A percentile compares a stretch with the other conserved stretches of the same genome.
Evolutionary conservation across 2,888 invertebrate species (phyloP).

Genomic region (Mythimna ferrago): DNA sequence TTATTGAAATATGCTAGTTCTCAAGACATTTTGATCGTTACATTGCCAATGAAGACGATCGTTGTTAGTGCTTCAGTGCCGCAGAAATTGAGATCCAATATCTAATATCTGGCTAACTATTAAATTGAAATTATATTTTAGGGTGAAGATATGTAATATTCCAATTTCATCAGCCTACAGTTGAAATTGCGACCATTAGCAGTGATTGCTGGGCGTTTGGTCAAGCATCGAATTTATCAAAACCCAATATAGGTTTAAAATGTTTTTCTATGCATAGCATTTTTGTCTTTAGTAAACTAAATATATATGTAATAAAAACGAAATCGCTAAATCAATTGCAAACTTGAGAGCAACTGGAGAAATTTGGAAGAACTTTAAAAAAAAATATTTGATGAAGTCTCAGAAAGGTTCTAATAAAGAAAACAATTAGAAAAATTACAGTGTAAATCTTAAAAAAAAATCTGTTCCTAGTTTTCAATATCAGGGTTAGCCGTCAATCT

Average conservation of each 20-base stretch:
- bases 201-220: background rate
- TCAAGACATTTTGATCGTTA: slow-evolving; percentile 9
- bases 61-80: background rate
- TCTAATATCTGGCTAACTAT: background rate
- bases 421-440: too few species aligned
- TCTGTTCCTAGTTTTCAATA: too few species aligned
- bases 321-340: too few species aligned
- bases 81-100: background rate
- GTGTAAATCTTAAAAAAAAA: too few species aligned
- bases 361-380: too few species aligned
- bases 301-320: too few species aligned
- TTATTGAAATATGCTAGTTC: slow-evolving; percentile 25
- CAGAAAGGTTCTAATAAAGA: too few species aligned
- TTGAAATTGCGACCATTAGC: background rate
- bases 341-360: too few species aligned
- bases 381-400: too few species aligned
- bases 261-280: too few species aligned
- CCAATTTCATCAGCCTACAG: background rate
- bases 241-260: background rate
- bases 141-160: background rate
- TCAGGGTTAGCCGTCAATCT: too few species aligned
- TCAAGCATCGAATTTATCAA: background rate
- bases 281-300: too few species aligned
- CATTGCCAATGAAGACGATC: slow-evolving; percentile 9
- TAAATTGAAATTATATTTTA: background rate